Base-by-base conservation (phyloP, 2,113 vertebrate species). In the Apteryx owenii region DNA sequence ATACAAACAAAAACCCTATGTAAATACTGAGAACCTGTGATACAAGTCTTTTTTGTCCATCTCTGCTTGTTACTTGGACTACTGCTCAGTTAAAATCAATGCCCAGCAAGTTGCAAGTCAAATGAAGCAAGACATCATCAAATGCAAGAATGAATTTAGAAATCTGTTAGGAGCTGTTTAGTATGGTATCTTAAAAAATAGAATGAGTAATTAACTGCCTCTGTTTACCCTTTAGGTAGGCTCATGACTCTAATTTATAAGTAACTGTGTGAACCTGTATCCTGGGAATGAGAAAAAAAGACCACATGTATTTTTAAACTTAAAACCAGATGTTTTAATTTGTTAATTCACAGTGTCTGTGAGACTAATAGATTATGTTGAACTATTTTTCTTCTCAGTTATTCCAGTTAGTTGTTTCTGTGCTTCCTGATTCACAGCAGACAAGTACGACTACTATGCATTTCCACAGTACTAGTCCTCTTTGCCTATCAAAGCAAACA, bases 81-180 rank as follows among this genome's bases (percentile, higher is more conserved):
- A 40, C 26, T 29, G 46, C 60, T 53, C 82, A 38, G 16, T 68
- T 89, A 77, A 81, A 51, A 94, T n/a, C 33, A 95, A 65, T 12
- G 11, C 38, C 22, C 64, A 29, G 21, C 8, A 83, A 71, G 44
- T 36, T 85, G 73, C 50, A 70, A 70, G 81, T 42, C 83, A 84
- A 88, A 91, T 68, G 65, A 14, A 40, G 71, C 66, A 85, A 29
- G 25, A 85, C 54, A 28, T 85, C 58, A 93, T 78, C 78, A 94
- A 97, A 93, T n/a, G 13, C 10, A 46, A 94, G 33, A 40, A 90
- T 65, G 15, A 60, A 88, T 85, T 96, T 38, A 83, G 51, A 87
- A 91, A 96, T 85, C 62, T 79, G 15, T 7, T 84, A 62, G 31
- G 44, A 90, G 4, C 66, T 91, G 31, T 92, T 73, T 53, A 73